These are phyloP conservation scores for Monodelphis domestica DNA, from an alignment of 2,797 vertebrate genomes.

Conservation along the genomic window DNA sequence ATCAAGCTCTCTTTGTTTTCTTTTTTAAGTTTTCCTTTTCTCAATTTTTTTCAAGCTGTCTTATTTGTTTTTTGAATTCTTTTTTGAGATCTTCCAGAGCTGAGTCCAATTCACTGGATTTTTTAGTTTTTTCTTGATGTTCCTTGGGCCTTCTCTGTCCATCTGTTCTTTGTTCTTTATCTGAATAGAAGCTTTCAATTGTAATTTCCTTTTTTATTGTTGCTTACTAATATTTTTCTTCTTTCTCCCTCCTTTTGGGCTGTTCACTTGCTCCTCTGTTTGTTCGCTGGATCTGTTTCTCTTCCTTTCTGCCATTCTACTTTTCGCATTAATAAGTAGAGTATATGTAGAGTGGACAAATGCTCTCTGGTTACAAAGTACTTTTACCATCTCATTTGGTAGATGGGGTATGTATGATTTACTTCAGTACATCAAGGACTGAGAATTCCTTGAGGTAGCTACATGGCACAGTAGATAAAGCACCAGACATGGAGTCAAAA, in stretches of 20 bases:
- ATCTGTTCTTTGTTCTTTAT: too few species aligned
- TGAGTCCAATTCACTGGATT: too few species aligned
- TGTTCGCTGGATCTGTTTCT: slow-evolving; percentile 7
- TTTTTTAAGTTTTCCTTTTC: too few species aligned
- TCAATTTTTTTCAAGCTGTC: too few species aligned
- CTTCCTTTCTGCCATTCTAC: background rate
- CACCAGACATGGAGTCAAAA: background rate
- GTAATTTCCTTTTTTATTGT: too few species aligned
- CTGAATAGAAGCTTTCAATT: too few species aligned
- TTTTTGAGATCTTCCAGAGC: too few species aligned
- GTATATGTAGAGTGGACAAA: background rate
- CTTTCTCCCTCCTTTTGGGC: background rate
- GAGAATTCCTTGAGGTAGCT: background rate
- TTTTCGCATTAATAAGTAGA: background rate
- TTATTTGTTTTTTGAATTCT: too few species aligned
- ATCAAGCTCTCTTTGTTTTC: background rate
- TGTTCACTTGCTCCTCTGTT: background rate
- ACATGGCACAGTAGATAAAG: background rate
- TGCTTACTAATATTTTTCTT: too few species aligned
- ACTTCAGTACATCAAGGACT: background rate
- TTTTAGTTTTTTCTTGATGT: too few species aligned
- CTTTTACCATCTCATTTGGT: background rate
- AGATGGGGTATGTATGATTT: background rate
- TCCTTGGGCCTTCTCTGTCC: too few species aligned
- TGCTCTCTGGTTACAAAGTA: background rate